Evolutionary conservation across 64 coral and sea anemone genomes (phyloP), one percentile per base, ranked within the genome.

Genomic region (Porites australiensis): DNA sequence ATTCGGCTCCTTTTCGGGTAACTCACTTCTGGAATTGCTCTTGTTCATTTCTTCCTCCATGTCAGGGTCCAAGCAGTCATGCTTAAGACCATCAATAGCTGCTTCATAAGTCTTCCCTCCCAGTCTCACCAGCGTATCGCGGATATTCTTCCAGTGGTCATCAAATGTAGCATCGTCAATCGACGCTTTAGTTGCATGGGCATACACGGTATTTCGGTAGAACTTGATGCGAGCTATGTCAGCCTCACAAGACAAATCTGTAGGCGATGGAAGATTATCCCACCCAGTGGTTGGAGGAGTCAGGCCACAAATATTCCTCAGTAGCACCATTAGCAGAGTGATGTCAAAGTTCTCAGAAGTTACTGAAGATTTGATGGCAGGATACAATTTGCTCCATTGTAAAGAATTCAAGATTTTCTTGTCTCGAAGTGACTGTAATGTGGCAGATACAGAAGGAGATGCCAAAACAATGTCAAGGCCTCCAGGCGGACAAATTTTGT

Each of bases 301-400:
- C 43, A 80, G 75, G n/a, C 7, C 8, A 69, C 88, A 90, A 79
- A 90, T 90, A 23, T 70, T 90, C 75, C 76, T 90, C 4, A 90
- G 61, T 37, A 90, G 88, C 46, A 51, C 3, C 37, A 20, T 53
- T 11, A 90, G 52, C 8, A 80, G 48, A 67, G 88, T 68, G 19
- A 90, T 90, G 22, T 90, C 88, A 79, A 90, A 90, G n/a, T 90
- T 65, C 61, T 47, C 27, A 12, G 88, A 79, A 16, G 74, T 68
- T 4, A 90, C 76, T 79, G 74, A 44, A 8, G 75, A 19, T 19
- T 74, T 48, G 18, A 70, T 90, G 6, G 88, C 62, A 27, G 88
- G 88, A 64, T 90, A 90, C 50, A 80, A 45, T 19, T 70, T 80
- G 19, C 74, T 75, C 88, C 88, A 90, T 37, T 90, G 88, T 23